phyloP scores from a whole-genome alignment of 2,113 vertebrate genomes.

The Ascaphus truei region DNA sequence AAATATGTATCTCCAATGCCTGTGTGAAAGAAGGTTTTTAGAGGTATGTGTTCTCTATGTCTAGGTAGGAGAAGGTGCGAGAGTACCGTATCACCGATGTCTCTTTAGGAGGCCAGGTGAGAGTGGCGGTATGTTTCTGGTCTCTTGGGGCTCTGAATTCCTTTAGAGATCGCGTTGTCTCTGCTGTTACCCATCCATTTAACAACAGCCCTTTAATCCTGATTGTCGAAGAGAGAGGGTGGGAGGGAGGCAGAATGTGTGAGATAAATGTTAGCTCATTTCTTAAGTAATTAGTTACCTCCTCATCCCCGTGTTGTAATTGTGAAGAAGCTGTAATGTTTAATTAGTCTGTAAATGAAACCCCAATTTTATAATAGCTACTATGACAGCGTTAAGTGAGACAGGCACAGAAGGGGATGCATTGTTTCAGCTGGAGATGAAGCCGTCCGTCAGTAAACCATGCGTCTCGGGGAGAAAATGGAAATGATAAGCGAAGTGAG shows the following conservation, averaged over 20 bases:
- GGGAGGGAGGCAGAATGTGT: conserved; percentile 29
- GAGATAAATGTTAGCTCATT: conserved; percentile 84
- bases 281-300: conserved; percentile 85
- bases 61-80: not conserved
- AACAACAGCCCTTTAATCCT: not conserved
- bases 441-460: conserved; percentile 65
- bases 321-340: conserved; percentile 88
- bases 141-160: not conserved
- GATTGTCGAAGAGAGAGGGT: not conserved
- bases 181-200: not conserved
- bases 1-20: too few species aligned
- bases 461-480: conserved; percentile 62
- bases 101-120: not conserved
- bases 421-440: conserved; percentile 67
- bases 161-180: not conserved
- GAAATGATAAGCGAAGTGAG: conserved; percentile 71
- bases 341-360: conserved; percentile 90
- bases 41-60: too few species aligned
- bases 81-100: not conserved
- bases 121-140: not conserved
- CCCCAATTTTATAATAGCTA: conserved; percentile 76
- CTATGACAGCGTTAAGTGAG: conserved; percentile 75
- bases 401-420: conserved; percentile 61
- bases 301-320: conserved; percentile 78
- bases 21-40: too few species aligned